Conservation (phyloP, 2,113 vertebrate genomes). For the Myiagra hebetior region DNA sequence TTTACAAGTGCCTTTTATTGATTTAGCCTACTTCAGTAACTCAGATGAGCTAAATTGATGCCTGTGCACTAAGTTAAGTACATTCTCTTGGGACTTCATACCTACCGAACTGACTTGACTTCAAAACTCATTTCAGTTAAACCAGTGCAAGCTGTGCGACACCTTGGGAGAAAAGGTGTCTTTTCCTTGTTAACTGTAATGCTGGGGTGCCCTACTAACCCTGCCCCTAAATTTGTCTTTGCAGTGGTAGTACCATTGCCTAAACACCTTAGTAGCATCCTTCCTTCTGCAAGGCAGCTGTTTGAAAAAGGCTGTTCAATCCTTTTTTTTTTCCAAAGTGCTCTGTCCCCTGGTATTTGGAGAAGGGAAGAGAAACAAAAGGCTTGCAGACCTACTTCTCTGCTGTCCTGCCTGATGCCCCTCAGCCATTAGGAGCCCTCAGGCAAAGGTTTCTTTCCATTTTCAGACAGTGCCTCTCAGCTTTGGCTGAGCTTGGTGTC, state of each 20-base stretch:
- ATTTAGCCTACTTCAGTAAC: slow-evolving; percentile 29
- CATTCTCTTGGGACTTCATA: neutral
- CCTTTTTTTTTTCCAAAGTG: neutral
- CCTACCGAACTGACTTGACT: neutral
- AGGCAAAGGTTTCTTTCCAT: neutral
- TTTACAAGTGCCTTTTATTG: slow-evolving; percentile 42
- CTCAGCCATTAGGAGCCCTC: neutral
- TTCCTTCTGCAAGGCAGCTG: neutral
- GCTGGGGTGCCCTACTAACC: neutral
- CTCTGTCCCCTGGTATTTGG: neutral
- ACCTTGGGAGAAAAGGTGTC: neutral
- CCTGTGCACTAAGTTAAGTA: neutral
- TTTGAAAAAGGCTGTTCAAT: neutral
- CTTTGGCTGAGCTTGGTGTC: neutral
- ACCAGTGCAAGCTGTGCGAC: neutral
- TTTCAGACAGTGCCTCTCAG: neutral
- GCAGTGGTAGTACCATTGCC: neutral
- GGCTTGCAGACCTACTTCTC: neutral
- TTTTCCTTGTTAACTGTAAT: neutral
- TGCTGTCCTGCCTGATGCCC: accelerated
- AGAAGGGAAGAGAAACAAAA: neutral
- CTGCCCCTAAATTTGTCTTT: neutral
- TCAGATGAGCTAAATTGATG: slow-evolving; percentile 29
- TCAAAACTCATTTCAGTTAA: slow-evolving; percentile 14
- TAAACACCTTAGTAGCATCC: neutral